These are phyloP conservation scores for Parazoanthus atlanticus DNA, from an alignment of 92 coral and sea anemone genomes.

Conservation along the genomic window DNA sequence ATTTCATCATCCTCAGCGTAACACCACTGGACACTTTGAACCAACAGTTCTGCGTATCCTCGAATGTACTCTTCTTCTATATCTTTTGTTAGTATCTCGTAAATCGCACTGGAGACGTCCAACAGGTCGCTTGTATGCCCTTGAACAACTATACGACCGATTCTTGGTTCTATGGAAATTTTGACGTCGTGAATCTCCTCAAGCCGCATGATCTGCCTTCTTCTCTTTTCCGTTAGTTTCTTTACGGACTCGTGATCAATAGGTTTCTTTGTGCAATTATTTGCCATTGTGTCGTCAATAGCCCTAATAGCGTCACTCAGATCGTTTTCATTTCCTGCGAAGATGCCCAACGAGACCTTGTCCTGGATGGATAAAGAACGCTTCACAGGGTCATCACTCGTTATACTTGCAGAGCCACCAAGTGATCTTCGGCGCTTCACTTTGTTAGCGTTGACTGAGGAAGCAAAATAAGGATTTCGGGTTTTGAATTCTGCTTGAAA, in stretches of 20 bases:
- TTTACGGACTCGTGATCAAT: conserved; percentile 57
- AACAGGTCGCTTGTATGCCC: conserved; percentile 61
- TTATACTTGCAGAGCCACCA: neutral
- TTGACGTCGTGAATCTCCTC: conserved; percentile 19
- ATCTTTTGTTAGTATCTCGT: conserved; percentile 45
- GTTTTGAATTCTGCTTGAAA: conserved; percentile 67
- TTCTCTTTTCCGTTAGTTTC: conserved; percentile 59
- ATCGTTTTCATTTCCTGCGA: conserved; percentile 49
- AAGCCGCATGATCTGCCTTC: conserved; percentile 37
- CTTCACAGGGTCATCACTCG: neutral
- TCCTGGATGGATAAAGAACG: neutral
- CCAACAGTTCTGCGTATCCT: conserved; percentile 60
- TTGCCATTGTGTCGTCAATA: conserved; percentile 45
- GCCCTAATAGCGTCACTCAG: conserved; percentile 41
- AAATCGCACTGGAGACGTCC: conserved; percentile 33
- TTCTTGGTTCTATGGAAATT: conserved; percentile 43
- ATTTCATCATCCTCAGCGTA: conserved; percentile 32
- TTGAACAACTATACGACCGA: conserved; percentile 56
- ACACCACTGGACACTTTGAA: conserved; percentile 71
- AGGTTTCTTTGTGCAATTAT: conserved; percentile 50
- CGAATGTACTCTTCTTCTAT: conserved; percentile 59
- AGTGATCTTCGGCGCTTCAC: conserved; percentile 11
- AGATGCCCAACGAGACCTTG: conserved; percentile 31
- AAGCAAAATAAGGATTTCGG: neutral
- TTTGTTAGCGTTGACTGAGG: neutral